These are phyloP conservation scores for Pampusana beccarii DNA, from an alignment of 2,113 vertebrate species.

Conservation along the genomic window DNA sequence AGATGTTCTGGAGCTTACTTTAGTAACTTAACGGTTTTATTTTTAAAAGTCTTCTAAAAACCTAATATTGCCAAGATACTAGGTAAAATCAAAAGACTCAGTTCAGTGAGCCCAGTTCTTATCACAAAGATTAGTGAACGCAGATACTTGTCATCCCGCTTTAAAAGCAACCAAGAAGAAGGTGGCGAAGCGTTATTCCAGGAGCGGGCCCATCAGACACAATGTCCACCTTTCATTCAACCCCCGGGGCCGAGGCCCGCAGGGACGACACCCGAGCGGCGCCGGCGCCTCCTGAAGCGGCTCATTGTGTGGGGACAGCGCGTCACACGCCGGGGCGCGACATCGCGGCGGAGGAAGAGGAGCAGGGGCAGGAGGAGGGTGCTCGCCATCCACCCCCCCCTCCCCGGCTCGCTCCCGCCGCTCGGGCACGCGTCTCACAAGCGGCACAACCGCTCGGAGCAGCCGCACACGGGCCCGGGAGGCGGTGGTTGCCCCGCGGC, in stretches of 20 bases:
- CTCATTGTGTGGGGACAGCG: neutral
- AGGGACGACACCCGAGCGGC: neutral
- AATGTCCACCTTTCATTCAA: accelerated
- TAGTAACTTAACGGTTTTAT: neutral
- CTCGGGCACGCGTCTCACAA: neutral
- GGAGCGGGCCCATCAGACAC: neutral
- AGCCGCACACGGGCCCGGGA: no score
- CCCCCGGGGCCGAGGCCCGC: accelerated
- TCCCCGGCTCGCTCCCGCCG: no score
- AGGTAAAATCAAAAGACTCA: neutral
- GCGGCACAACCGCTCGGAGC: accelerated
- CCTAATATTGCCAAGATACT: neutral
- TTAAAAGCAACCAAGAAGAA: no score
- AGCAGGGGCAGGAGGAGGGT: neutral
- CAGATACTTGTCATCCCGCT: neutral
- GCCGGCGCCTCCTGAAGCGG: neutral
- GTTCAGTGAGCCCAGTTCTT: neutral
- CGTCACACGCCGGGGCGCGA: neutral
- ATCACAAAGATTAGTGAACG: accelerated
- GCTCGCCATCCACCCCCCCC: no score
- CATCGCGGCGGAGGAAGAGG: neutral
- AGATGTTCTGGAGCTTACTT: neutral
- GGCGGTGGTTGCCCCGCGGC: accelerated
- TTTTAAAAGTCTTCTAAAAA: neutral
- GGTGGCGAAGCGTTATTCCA: no score